Base-by-base conservation (phyloP, 2,797 vertebrate species). In the Anabas testudineus region DNA sequence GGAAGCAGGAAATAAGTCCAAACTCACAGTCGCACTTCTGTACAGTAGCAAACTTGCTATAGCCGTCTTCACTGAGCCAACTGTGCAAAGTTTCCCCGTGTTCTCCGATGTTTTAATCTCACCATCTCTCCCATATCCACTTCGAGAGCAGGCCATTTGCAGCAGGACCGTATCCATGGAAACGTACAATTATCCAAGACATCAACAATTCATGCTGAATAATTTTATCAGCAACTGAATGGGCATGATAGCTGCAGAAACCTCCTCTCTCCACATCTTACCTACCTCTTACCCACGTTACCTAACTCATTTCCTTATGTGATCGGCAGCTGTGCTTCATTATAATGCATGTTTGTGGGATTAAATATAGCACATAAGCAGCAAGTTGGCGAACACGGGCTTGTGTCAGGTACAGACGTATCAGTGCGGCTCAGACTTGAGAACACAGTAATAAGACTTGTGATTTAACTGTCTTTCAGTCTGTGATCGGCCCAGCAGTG, bases 151-250 rank as follows among this genome's bases (percentile, higher is more conserved):
- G 74, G 67, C 86, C 71, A 55, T 49, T 60, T 67, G 77, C 81
- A 46, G 67, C 0, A 26, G 71, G 54, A 37, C 62, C 2, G 81
- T 92, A 68, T 82, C 90, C 89, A 92, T 90, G 84, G 90, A 71
- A 91, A 92, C 84, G 0, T 54, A 78, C 90, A 92, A 91, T 92
- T 91, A 92, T 88, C 81, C 43, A 58, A 84, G 78, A 84, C 86
- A 91, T 89, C 88, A 87, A 85, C 88, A 85, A 85, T 89, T 89
- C 83, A 71, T 84, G 86, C 85, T 78, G 90, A 90, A 90, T 92
- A 86, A 84, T 89, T 89, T 87, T 81, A 84, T 85, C 87, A 73
- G 74, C 55, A 2, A 61, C 63, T 21, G 21, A 80, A 79, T 55
- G 63, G 65, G 76, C 22, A 42, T 15, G 13, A 60, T 72, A 39